Base-by-base conservation (phyloP, 2,888 invertebrate genomes). In the Acronicta aceris region DNA sequence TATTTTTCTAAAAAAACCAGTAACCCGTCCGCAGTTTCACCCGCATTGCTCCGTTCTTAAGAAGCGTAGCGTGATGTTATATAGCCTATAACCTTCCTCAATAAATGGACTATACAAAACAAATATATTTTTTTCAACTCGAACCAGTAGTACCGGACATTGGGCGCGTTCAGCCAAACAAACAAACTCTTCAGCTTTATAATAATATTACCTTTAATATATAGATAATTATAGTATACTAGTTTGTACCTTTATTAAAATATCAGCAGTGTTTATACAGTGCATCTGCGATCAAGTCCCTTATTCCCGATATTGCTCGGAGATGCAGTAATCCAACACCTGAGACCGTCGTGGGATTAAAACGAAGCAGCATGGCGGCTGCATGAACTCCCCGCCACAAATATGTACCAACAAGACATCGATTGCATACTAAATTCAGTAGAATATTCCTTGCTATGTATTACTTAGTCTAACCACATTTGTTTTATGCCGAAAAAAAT, bases 311-410 rank as follows among this genome's bases (percentile, higher is more conserved):
- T 76, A 75, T 76, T 73, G 67, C 65, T 59, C 62, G 66, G 65
- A 78, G 72, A 71, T 71, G 68, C 72, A 69, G 80, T 81, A 83
- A 84, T 79, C 81, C 76, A 72, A 82, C 82, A 83, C 82, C 84
- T 84, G 81, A 76, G 80, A 64, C 81, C 62, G 67, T 56, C 71
- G 57, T 70, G 67, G 74, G 78, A 76, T 76, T 79, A 74, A 81
- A 79, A 71, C 65, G 76, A 72, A 70, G 67, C 60, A 72, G 33
- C 50, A 51, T 41, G 60, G 46, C 68, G 62, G 65, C 52, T 56
- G 60, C 67, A 67, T 73, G 62, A 64, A 65, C 59, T 59, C 49
- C 51, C 56, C 21, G 57, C 64, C 66, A 65, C 75, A 76, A 79
- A 74, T 74, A 68, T 67, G 53, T 61, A 61, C 25, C 51, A 55